Evolutionary conservation across 1,140 invertebrate species (phyloP).

Genomic region (Pseudomyrmex pallidus): DNA sequence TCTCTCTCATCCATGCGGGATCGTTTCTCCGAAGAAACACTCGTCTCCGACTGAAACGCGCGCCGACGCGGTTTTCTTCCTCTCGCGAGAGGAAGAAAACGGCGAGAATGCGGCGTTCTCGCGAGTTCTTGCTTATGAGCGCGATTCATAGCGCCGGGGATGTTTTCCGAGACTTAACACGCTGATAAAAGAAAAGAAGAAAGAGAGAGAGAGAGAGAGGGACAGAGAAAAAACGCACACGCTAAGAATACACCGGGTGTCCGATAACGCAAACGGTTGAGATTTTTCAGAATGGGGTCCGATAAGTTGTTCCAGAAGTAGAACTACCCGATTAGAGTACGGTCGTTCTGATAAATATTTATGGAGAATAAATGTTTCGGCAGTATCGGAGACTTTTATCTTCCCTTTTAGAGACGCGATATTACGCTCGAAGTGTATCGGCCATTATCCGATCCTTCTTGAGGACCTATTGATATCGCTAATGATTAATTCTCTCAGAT

Average conservation of each 20-base stretch:
- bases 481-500: slow-evolving; percentile 12
- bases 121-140: slow-evolving; percentile 50
- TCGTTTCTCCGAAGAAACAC: slow-evolving; percentile 66
- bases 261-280: not conserved
- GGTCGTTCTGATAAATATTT: slow-evolving; percentile 30
- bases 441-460: not conserved
- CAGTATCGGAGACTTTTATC: slow-evolving; percentile 27
- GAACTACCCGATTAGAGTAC: not conserved
- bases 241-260: not conserved
- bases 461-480: not conserved
- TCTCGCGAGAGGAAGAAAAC: slow-evolving; percentile 26
- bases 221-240: not conserved
- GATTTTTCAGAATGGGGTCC: not conserved
- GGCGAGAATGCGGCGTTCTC: slow-evolving; percentile 46
- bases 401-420: slow-evolving; percentile 11
- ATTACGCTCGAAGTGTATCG: not conserved
- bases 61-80: slow-evolving; percentile 11
- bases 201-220: no score
- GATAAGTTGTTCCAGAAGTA: slow-evolving; percentile 43
- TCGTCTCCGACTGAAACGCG: slow-evolving; percentile 28
- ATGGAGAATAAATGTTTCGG: slow-evolving; percentile 23
- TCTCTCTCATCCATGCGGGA: slow-evolving; percentile 8
- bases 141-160: slow-evolving; percentile 45
- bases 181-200: not conserved
- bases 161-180: slow-evolving; percentile 16